Base-by-base conservation (phyloP, 2,113 vertebrate species). In the Periophthalmus modestus region DNA sequence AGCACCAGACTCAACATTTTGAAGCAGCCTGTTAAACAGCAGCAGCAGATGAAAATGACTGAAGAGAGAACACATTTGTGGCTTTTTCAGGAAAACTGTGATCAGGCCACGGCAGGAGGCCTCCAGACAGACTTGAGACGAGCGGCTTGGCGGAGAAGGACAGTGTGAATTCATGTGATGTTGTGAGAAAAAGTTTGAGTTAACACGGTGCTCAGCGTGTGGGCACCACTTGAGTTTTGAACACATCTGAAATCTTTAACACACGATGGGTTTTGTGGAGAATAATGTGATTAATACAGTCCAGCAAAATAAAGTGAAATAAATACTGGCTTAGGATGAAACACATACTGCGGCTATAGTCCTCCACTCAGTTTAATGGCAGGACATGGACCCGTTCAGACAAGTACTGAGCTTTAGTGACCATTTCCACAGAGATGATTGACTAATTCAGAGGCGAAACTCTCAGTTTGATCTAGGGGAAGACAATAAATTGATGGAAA, bases 281-380 rank as follows among this genome's bases (percentile, higher is more conserved):
- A 14, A 24, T 14, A 19, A 18, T 9, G 59, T 18, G 23, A 36
- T 62, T 34, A 15, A 28, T 15, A 61, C 33, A 36, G 10, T 2
- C 12, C 21, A 59, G 23, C 23, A 19, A 52, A 52, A 19, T 16
- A 50, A 6, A 11, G 39, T 43, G 39, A 39, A 39, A 5, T 39
- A 39, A 43, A 89, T 55, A 19, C 11, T 55, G 19, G 18, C 5
- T 82, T 85, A 71, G 61, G 63, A 59, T 67, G 54, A 46, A 55
- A 61, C 65, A 80, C 7, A 79, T 57, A 46, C 10, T 24, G 82
- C 16, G 28, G 73, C 66, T 67, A 70, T 19, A 72, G 69, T 82
- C 78, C 57, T 47, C 76, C 86, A 81, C 85, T 89, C 85, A 69
- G 76, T 47, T 88, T 91, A 93, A 93, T 92, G 88, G 81, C 80